Evolutionary conservation across 2,113 vertebrate genomes (phyloP).

Genomic region (Callocephalon fimbriatum): DNA sequence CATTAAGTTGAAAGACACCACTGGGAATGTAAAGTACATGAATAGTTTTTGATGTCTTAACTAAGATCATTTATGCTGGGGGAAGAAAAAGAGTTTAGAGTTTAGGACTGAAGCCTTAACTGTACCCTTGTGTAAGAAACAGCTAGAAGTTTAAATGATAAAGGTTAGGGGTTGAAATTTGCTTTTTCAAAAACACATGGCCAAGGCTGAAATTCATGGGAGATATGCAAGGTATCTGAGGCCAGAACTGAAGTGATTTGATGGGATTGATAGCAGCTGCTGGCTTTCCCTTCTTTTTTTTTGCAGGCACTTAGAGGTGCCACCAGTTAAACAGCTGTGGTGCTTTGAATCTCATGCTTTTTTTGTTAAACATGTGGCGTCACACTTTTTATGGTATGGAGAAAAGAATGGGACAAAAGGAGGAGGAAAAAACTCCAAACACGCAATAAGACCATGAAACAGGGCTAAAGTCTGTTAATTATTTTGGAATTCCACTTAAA

Average conservation of each 20-base stretch:
- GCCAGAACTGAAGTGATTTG: neutral
- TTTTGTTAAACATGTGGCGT: neutral
- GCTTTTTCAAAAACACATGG: accelerated
- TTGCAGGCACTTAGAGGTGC: neutral
- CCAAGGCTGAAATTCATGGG: neutral
- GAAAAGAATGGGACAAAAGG: neutral
- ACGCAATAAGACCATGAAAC: neutral
- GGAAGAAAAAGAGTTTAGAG: neutral
- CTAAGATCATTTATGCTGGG: neutral
- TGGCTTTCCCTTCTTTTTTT: neutral
- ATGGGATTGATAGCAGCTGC: neutral
- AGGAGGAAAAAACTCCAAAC: accelerated
- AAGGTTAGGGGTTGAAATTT: neutral
- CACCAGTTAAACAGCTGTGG: neutral
- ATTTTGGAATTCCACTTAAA: neutral
- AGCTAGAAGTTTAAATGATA: neutral
- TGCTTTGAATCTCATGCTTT: accelerated
- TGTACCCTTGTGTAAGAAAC: neutral
- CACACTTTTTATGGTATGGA: neutral
- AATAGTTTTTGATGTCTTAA: neutral
- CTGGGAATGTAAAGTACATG: accelerated
- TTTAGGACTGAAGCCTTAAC: neutral
- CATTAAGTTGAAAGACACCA: neutral
- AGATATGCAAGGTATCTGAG: neutral
- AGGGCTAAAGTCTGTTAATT: neutral